Evolutionary conservation across 2,888 invertebrate species (phyloP), one percentile per base, ranked within the genome.

Genomic region (Abrostola triplasia): DNA sequence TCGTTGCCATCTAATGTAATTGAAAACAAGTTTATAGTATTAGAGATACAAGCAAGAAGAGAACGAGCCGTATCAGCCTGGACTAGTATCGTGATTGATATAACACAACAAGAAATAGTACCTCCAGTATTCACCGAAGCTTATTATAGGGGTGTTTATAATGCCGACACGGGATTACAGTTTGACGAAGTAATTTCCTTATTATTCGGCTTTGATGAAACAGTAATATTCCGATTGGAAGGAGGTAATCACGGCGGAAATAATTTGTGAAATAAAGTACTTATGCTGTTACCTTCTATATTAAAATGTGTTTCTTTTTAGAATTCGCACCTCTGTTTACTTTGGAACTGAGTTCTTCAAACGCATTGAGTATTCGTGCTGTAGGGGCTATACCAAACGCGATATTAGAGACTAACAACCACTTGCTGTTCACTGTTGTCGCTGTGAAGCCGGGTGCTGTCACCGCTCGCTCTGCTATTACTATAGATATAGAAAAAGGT

Each of bases 21-120:
- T 36, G 69, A 78, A 56, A 72, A 81, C 35, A 75, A 80, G 42
- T 87, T 88, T 64, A 78, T 93, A 70, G 69, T 88, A n/a, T 71
- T 93, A 36, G 86, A 90, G 67, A 62, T 93, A 13, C 83, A 86
- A 79, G 92, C 92, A 42, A 76, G 72, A 13, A 83, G 88, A 70
- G 79, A 81, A 41, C 80, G 85, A 65, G 89, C 91, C 0, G 77
- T 89, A n/a, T 64, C 90, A 11, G 85, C 70, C 36, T 76, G 78
- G 55, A 73, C 89, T 1, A 84, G 79, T 42, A 59, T 90, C 36
- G 65, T 92, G 37, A 79, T 92, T 41, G 82, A 86, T 51, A 66
- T 90, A 47, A 63, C 86, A 38, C 76, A 66, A 59, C 77, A 80
- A 59, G 77, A 79, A 40, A 67, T 80, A 35, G 51, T 77, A 59